A percentile compares a stretch with the other conserved stretches of the same genome.
Conservation (phyloP, 2,113 vertebrate genomes). For the Hydropotes inermis region DNA sequence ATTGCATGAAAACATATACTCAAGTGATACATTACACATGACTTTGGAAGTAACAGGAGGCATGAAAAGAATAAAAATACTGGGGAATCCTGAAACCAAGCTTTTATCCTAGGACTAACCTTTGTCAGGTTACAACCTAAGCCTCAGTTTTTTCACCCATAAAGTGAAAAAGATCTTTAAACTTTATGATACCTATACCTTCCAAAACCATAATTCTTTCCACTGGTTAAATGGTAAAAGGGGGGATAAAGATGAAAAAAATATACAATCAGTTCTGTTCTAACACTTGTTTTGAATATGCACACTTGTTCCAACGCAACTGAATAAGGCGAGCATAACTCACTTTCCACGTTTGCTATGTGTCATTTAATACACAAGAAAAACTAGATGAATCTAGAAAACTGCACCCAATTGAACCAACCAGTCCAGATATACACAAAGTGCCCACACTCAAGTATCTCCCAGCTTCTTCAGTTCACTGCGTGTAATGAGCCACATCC, state of each 20-base stretch:
- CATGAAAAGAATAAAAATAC: neutral
- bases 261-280: neutral
- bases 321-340: neutral
- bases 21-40: neutral
- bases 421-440: neutral
- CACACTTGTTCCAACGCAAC: neutral
- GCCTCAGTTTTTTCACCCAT: neutral
- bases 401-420: neutral
- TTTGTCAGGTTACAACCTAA: neutral
- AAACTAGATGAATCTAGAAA: neutral
- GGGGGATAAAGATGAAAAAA: neutral
- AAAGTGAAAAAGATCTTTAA: neutral
- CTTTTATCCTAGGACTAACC: neutral
- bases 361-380: neutral
- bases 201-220: neutral
- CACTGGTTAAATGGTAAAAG: neutral
- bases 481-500: neutral
- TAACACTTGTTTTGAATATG: conserved; percentile 15
- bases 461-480: neutral
- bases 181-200: neutral
- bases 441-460: neutral
- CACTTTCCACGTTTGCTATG: neutral
- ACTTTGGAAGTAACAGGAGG: neutral
- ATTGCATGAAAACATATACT: neutral
- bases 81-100: neutral